Evolutionary conservation across 2,113 vertebrate species (phyloP), one percentile per base, ranked within the genome.

Genomic region (Natator depressus): DNA sequence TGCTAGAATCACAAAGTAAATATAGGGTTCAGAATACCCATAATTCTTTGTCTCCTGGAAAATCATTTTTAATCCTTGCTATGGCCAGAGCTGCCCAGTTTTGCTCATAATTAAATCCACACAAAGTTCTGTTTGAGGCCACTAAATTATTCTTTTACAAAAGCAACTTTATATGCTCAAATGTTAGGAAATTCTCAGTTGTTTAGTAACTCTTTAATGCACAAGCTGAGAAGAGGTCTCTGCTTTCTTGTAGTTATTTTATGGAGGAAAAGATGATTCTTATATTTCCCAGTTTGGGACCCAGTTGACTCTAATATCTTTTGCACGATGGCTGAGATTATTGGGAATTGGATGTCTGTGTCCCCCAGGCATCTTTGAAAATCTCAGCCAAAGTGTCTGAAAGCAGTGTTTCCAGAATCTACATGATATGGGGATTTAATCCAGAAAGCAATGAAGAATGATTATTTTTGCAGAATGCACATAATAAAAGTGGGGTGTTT

Each of bases 391-490:
- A 85, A 95, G 93, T 62, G 25, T 59, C 79, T 89, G 72, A 75
- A 46, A 46, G 72, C 22, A 75, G 4, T 25, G 72, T 89, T 92
- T 87, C 94, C 96, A 92, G 96, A 96, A 94, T 82, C 96, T 38
- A 69, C 90, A 53, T n/a, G 95, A 94, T 90, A 20, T 13, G 16
- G 87, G 92, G 92, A 95, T 96, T 93, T 94, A 90, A 92, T 90
- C 95, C 2, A 0, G 85, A 92, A 92, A 81, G 94, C 89, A 90
- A 91, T 85, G 95, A 97, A 94, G 93, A 89, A 59, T 97, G 96
- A 97, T 96, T 59, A 53, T 93, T 97, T 96, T 93, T 97, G 59
- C 97, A 97, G 97, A 94, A 81, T 24, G 54, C 91, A 86, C 53
- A 46, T 65, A 91, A 86, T 65, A 89, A 89, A 91, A 96, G 47